These are phyloP conservation scores for Trypoxylus dichotomus DNA, from an alignment of 1,140 invertebrate species.

Conservation along the genomic window DNA sequence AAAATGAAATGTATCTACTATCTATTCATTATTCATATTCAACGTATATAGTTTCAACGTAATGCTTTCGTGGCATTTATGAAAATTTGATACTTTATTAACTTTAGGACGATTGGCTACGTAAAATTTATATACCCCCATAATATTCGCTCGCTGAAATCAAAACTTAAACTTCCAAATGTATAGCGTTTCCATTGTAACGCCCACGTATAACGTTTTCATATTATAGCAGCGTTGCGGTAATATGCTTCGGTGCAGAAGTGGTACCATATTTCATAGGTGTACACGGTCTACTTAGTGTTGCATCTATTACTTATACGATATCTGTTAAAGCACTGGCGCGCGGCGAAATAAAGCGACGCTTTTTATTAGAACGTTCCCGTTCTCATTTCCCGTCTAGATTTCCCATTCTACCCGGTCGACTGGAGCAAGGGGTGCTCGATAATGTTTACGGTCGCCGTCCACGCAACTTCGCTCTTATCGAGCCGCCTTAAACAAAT, in stretches of 20 bases:
- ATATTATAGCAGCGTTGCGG: too few species aligned
- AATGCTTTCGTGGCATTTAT: too few species aligned
- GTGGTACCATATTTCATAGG: background rate
- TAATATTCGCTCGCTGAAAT: too few species aligned
- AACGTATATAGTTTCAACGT: too few species aligned
- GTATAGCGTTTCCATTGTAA: too few species aligned
- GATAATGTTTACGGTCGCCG: background rate
- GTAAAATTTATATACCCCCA: too few species aligned
- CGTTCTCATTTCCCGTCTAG: constrained; percentile 18
- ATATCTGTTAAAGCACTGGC: constrained; percentile 1
- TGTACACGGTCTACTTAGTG: background rate
- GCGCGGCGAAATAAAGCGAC: background rate
- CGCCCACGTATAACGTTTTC: too few species aligned
- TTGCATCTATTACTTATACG: constrained; percentile 15
- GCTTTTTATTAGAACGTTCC: background rate
- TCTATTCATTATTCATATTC: too few species aligned
- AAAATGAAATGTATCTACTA: too few species aligned
- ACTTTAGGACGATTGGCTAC: too few species aligned
- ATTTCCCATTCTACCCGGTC: background rate
- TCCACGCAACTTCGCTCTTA: constrained; percentile 12
- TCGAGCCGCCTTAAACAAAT: background rate
- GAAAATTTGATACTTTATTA: too few species aligned
- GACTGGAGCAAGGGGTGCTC: background rate
- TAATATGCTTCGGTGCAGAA: background rate
- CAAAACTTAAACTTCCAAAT: too few species aligned